These are phyloP conservation scores for Epizoanthus ramosus DNA, from an alignment of 92 coral and sea anemone species.

Conservation along the genomic window DNA sequence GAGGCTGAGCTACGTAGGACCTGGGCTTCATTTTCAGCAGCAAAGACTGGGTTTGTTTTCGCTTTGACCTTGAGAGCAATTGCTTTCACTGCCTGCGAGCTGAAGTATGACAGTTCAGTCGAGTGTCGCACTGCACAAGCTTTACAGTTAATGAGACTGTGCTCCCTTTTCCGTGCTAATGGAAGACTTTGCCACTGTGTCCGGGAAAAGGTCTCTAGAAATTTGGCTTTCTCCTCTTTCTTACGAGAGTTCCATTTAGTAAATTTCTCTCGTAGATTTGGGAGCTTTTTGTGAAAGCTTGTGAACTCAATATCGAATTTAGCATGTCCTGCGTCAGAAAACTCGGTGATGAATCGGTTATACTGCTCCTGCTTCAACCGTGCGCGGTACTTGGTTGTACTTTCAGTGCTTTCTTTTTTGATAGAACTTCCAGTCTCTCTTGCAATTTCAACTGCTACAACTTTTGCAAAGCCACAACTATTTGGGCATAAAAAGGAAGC, in stretches of 20 bases:
- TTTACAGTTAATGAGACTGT: constrained; percentile 45
- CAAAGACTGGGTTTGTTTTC: constrained; percentile 40
- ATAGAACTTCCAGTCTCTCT: constrained; percentile 37
- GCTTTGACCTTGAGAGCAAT: constrained; percentile 55
- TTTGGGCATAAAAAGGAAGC: constrained; percentile 68
- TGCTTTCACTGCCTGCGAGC: constrained; percentile 36
- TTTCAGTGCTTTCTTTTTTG: constrained; percentile 44
- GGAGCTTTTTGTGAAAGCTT: constrained; percentile 56
- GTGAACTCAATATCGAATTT: constrained; percentile 40
- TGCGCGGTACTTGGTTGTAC: constrained; percentile 55
- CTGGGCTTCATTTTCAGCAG: constrained; percentile 33
- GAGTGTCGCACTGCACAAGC: constrained; percentile 60
- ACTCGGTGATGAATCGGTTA: constrained; percentile 27
- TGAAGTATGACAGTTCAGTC: constrained; percentile 43
- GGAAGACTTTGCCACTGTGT: constrained; percentile 51
- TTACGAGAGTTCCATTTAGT: constrained; percentile 61
- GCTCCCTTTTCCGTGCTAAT: constrained; percentile 46
- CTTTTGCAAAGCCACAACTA: constrained; percentile 66
- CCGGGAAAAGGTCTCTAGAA: constrained; percentile 51
- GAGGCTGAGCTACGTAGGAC: constrained; percentile 4
- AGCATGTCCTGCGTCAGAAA: constrained; percentile 34
- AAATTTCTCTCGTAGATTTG: constrained; percentile 45
- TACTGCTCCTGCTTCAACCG: constrained; percentile 55
- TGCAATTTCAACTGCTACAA: constrained; percentile 46
- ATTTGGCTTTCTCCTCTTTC: constrained; percentile 49